Base-by-base conservation (phyloP, 2,797 vertebrate genomes). In the Sebastes minor region DNA sequence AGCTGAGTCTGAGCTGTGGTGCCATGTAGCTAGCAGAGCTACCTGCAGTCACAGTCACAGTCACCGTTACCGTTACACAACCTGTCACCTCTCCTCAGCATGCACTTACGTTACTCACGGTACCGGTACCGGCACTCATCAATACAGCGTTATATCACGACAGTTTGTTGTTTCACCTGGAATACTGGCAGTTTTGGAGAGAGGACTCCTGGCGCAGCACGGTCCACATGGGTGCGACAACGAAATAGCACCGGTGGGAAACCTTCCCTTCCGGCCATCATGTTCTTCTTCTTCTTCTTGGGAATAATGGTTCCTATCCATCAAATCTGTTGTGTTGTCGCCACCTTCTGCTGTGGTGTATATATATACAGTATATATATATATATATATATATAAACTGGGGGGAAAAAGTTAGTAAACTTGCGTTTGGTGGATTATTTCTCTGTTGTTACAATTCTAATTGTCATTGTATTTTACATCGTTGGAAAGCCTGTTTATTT, bases 241-340 rank as follows among this genome's bases (percentile, higher is more conserved):
- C 64, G n/a, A 89, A 90, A 91, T 23, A 57, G 3, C 22, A 18
- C 88, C 89, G 91, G 57, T 10, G 3, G 33, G 82, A 85, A 91
- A 91, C 88, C 5, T 12, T 68, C 64, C 18, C 25, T 38, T 1
- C 22, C 10, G 30, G 32, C 10, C 16, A 25, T 25, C 22, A 32
- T 32, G 32, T 67, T 60, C 25, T 71, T 62, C 38, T 68, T 61
- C 42, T 64, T 72, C 59, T 2, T 30, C 11, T 53, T 55, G 5
- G 3, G 10, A n/a, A 35, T 14, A 35, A 27, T 14, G 4, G 28
- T 35, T 27, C 22, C 42, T 23, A 8, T 52, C 20, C 11, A 52
- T 3, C 14, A 13, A 11, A 30, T 33, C 13, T 53, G 22, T 3
- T 65, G n/a, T 60, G 20, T 20, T 30, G 33, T 57, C 25, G 64